A percentile compares a stretch with the other conserved stretches of the same genome.
These are phyloP conservation scores for Platorchestia sp. DNA, from an alignment of 1,140 invertebrate genomes.

Conservation along the genomic window DNA sequence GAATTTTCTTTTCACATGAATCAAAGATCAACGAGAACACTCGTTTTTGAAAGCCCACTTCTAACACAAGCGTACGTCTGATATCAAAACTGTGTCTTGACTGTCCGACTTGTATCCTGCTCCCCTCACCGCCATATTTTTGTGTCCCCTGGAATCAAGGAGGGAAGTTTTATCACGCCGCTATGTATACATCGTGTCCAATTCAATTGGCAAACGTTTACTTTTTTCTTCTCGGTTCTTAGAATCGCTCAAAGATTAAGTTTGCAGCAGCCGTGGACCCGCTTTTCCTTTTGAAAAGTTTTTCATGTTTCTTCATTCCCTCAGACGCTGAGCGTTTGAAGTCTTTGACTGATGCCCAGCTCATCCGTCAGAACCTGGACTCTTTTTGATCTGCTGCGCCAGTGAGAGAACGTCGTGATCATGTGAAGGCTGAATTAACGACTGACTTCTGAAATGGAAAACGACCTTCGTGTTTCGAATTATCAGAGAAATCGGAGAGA, in stretches of 20 bases:
- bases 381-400: background rate
- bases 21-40: background rate
- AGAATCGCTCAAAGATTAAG: background rate
- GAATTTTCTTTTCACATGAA: background rate
- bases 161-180: background rate
- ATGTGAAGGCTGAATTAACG: background rate
- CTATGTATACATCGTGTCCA: background rate
- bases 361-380: background rate
- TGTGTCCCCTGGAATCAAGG: background rate
- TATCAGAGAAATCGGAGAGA: background rate
- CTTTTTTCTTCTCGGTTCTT: background rate
- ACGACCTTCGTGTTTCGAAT: background rate
- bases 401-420: background rate
- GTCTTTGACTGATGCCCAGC: background rate
- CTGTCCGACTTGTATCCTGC: background rate
- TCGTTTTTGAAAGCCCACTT: background rate
- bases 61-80: background rate
- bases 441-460: background rate
- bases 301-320: background rate
- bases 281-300: constrained; percentile 1
- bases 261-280: background rate
- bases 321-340: background rate
- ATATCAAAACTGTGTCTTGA: background rate
- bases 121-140: background rate
- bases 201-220: constrained; percentile 1